phyloP scores from a whole-genome alignment of 2,888 invertebrate genomes.

The Eugnorisma glareosa region DNA sequence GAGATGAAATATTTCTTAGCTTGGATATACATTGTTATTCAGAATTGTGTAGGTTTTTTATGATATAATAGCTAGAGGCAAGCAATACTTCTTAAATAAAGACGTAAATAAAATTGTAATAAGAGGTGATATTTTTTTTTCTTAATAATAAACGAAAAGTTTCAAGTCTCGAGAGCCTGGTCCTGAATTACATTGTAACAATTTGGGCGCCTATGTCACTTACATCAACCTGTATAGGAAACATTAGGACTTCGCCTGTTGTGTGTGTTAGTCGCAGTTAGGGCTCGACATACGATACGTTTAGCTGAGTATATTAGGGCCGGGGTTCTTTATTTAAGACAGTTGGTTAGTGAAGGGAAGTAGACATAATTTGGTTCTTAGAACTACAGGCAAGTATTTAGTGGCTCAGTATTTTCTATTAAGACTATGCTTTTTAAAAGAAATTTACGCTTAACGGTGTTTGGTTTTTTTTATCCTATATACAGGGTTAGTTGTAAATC shows the following conservation, averaged over 20 bases:
- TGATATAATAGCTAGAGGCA: background rate
- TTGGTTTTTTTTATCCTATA: background rate
- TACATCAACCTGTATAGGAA: background rate
- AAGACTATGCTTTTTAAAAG: background rate
- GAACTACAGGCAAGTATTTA: background rate
- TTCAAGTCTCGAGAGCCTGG: background rate
- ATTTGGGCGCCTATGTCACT: background rate
- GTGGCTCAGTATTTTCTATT: background rate
- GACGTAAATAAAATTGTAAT: background rate
- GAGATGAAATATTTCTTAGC: background rate
- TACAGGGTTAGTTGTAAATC: too few species aligned
- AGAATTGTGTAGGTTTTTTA: background rate
- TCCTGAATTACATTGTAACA: background rate
- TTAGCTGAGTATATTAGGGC: conserved; percentile 26
- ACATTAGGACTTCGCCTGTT: conserved; percentile 38
- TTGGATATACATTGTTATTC: background rate
- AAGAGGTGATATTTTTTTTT: background rate
- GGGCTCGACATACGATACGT: conserved; percentile 27
- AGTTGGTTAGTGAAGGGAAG: conserved; percentile 17
- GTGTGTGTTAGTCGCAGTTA: conserved; percentile 31
- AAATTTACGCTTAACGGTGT: background rate
- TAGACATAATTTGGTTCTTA: conserved; percentile 9
- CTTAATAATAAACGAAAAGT: background rate
- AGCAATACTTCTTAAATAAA: background rate
- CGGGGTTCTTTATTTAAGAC: conserved; percentile 19